Evolutionary conservation across 2,113 vertebrate genomes (phyloP), one percentile per base, ranked within the genome.

Genomic region (Chunga burmeisteri): DNA sequence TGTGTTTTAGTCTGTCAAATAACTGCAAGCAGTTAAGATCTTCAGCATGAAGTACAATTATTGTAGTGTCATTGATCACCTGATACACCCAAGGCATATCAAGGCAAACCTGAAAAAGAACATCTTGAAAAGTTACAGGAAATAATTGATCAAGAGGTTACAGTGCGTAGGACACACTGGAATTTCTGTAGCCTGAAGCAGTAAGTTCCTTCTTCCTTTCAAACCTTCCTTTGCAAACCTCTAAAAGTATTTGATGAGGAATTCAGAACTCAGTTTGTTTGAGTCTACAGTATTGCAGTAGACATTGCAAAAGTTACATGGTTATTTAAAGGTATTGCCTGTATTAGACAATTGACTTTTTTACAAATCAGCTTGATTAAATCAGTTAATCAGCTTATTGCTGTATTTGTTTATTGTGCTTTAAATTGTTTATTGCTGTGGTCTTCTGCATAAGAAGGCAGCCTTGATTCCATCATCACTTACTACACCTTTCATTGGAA

Each of bases 171-270:
- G 91, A 92, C 84, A 96, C 50, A 49, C 16, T 92, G 84, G 91
- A 98, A 96, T 96, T 97, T 88, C n/a, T 75, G 53, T 96, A 70
- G 80, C 88, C 97, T 88, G 86, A 81, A 98, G 90, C 77, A 92
- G 67, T 96, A 93, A 65, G 38, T 93, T 84, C n/a, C 61, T 91
- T 65, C 32, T 83, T 91, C 42, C 34, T 94, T 96, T 97, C 62
- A 87, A 58, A 81, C n/a, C 44, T 68, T 95, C 38, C 38, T 98
- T 97, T 95, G 83, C 84, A 97, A 97, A 90, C 23, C 17, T 62
- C 19, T 80, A 40, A 27, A 95, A 93, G 63, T 81, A 67, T 96
- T 97, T 96, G 91, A 58, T 95, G 82, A 96, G 67, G 89, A 97
- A 85, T 92, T 96, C 68, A 94, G 93, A 96, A 91, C 52, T 71